Conservation (phyloP, 2,888 invertebrate genomes). For the Ichneumon xanthorius region DNA sequence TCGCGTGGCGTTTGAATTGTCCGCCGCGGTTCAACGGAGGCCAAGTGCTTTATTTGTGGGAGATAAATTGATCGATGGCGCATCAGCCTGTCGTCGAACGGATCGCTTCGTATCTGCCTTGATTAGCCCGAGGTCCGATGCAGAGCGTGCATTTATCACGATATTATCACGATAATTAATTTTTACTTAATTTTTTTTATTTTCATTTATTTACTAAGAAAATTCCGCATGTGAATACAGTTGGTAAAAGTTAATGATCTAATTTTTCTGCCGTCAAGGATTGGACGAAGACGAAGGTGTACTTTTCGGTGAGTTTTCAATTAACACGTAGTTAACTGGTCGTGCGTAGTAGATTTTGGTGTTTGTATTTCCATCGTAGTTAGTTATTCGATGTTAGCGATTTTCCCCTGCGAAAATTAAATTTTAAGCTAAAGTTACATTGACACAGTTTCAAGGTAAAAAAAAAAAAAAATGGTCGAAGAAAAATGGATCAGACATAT, state of each 20-base stretch:
- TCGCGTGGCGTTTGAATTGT: conserved; percentile 1
- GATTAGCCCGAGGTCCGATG: conserved; percentile 1
- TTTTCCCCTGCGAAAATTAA: neutral
- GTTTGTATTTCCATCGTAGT: conserved; percentile 7
- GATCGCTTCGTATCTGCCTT: neutral
- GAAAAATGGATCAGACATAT: too few relatives aligned
- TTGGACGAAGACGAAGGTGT: conserved; percentile 66
- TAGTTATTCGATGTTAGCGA: neutral
- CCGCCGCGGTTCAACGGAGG: neutral
- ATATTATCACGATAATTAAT: too few relatives aligned
- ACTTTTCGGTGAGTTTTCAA: conserved; percentile 62
- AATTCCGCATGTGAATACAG: conserved; percentile 24
- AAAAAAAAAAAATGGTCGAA: neutral
- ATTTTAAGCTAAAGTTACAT: neutral
- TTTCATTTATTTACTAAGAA: neutral
- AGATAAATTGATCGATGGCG: conserved; percentile 25
- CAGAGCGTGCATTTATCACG: neutral
- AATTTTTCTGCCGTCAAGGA: conserved; percentile 61
- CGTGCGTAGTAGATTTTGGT: neutral
- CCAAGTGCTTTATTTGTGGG: conserved; percentile 28
- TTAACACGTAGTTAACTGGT: conserved; percentile 9
- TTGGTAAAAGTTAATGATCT: conserved; percentile 49
- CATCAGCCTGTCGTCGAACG: neutral
- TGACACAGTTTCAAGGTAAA: neutral
- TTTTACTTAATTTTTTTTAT: conserved; percentile 17